phyloP scores from a whole-genome alignment of 2,797 vertebrate genomes.

The Acipenser transmontanus region DNA sequence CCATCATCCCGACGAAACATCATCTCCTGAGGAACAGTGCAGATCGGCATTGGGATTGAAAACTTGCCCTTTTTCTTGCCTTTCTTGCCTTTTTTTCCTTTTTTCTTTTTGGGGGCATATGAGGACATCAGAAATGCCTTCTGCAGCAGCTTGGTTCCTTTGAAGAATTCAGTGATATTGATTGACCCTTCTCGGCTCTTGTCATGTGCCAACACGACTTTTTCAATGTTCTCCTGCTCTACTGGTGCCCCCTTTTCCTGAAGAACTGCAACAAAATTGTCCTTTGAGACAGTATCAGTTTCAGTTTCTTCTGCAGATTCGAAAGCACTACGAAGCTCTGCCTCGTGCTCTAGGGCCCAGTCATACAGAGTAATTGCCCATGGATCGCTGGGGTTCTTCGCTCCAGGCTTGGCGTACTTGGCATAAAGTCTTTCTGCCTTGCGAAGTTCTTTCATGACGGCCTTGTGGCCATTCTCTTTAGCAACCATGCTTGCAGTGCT shows the following conservation, averaged over 20 bases:
- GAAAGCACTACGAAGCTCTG: constrained; percentile 49
- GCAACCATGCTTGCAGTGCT: constrained; percentile 67
- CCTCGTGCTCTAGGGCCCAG: constrained; percentile 75
- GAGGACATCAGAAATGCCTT: constrained; percentile 69
- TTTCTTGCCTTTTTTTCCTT: constrained; percentile 50
- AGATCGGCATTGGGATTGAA: constrained; percentile 70
- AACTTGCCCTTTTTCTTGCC: constrained; percentile 54
- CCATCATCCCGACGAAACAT: constrained; percentile 54
- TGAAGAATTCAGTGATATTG: constrained; percentile 72
- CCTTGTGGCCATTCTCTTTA: constrained; percentile 68
- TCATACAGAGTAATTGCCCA: constrained; percentile 80
- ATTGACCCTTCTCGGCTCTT: constrained; percentile 45
- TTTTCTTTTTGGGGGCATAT: constrained; percentile 68
- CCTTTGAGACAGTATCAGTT: constrained; percentile 41
- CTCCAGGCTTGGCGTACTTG: constrained; percentile 43
- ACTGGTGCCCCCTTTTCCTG: constrained; percentile 51
- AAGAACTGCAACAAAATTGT: constrained; percentile 62
- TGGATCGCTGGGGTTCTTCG: constrained; percentile 46
- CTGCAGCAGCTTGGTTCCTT: constrained; percentile 71
- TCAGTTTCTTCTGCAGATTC: constrained; percentile 35
- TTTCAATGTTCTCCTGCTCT: constrained; percentile 37
- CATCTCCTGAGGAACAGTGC: constrained; percentile 48
- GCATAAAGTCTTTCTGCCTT: constrained; percentile 60
- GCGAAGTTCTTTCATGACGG: constrained; percentile 61
- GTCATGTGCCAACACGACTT: constrained; percentile 58